A percentile compares a stretch with the other conserved stretches of the same genome.
Conservation (phyloP, 1,140 invertebrate species). For the Tetragnatha versicolor region DNA sequence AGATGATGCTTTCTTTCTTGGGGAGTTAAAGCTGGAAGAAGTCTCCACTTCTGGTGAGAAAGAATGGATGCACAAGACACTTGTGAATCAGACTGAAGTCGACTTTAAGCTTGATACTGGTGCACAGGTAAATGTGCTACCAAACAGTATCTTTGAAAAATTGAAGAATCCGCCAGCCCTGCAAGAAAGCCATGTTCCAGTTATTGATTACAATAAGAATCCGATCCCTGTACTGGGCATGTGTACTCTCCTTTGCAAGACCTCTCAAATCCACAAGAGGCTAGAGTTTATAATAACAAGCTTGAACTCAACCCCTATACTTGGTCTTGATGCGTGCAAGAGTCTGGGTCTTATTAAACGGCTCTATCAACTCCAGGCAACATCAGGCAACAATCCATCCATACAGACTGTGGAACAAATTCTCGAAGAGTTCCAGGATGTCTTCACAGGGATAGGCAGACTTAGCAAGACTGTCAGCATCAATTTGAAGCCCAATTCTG, state of each 20-base stretch:
- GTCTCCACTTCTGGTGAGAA: too few species aligned
- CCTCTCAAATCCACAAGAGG: too few species aligned
- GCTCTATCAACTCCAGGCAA: background rate
- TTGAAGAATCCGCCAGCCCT: background rate
- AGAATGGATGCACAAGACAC: too few species aligned
- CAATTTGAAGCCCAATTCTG: background rate
- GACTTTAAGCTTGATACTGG: too few species aligned
- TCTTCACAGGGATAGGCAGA: background rate
- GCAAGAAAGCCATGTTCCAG: too few species aligned
- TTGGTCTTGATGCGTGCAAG: background rate
- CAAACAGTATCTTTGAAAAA: background rate
- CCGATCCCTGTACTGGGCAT: too few species aligned
- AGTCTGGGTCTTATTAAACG: background rate
- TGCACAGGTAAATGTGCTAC: constrained; percentile 5
- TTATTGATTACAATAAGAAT: too few species aligned
- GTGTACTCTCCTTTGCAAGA: too few species aligned
- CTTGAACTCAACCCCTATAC: background rate
- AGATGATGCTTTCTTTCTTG: too few species aligned
- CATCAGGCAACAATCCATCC: background rate
- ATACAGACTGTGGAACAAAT: background rate
- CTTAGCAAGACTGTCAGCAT: background rate
- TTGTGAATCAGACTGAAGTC: too few species aligned
- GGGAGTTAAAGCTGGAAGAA: too few species aligned
- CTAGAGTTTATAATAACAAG: too few species aligned
- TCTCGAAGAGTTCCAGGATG: constrained; percentile 4